Evolutionary conservation across 2,797 vertebrate genomes (phyloP), one percentile per base, ranked within the genome.

Genomic region (Podarcis lilfordi): DNA sequence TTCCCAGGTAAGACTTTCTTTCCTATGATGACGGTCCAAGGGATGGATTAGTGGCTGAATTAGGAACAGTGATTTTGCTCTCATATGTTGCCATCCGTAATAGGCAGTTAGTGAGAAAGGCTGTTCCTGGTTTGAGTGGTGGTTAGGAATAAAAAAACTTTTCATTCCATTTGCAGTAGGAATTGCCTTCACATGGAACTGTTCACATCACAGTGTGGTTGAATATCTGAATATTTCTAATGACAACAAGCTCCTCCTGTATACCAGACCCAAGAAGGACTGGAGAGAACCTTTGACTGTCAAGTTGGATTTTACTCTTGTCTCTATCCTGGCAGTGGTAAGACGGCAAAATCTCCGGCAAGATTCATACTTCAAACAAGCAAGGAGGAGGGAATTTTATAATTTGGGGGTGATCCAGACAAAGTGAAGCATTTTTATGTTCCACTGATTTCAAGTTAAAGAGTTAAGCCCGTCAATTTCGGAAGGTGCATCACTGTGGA

Each of bases 211-310:
- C 8, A 89, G 93, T 64, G 43, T 95, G 19, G 69, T 83, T 0
- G 92, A 93, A 68, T 27, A 94, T 86, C 82, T 94, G 89, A 95
- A 94, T 61, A 1, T 91, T 32, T 94, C 95, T 68, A 93, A 93
- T 15, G 84, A 79, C 0, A 15, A 91, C 90, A 92, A 93, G 71
- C 75, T 95, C 71, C 84, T 90, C 0, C 1, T 81, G 0, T 66
- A 91, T 76, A 84, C 93, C 2, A 92, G 94, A 90, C 95, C 95
- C 84, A 94, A 94, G 85, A 27, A 13, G 2, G 37, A 80, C 75
- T 3, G 17, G 72, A 35, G 64, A n/a, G 50, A 94, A 69, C 87
- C 89, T 2, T 1, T 95, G 89, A 93, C 92, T 76, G 89, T 95
- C 88, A 4, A 40, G 1, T 74, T 85, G 83, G 83, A 85, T 72